These are phyloP conservation scores for Drosophila varians DNA, from an alignment of 1,140 invertebrate species.

Conservation along the genomic window DNA sequence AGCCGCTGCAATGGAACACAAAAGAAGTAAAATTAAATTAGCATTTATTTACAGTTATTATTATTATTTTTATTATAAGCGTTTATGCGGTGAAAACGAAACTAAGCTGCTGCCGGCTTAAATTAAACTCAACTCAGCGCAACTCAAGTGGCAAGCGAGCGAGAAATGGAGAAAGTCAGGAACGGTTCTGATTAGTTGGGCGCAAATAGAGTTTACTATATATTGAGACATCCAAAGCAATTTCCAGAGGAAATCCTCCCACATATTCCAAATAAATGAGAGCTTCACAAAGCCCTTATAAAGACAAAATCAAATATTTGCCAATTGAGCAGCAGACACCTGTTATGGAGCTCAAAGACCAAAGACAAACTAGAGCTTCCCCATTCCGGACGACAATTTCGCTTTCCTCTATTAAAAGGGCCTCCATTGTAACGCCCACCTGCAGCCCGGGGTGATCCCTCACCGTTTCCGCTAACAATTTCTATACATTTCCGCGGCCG, in stretches of 20 bases:
- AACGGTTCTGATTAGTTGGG: constrained; percentile 22
- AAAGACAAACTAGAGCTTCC: neutral
- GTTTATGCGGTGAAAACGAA: constrained; percentile 71
- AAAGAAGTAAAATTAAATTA: constrained; percentile 68
- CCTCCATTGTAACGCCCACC: constrained; percentile 30
- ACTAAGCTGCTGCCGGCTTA: constrained; percentile 25
- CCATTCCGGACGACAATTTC: neutral
- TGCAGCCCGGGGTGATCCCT: constrained; percentile 28
- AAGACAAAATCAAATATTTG: neutral
- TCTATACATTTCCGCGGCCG: constrained; percentile 59
- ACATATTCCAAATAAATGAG: neutral
- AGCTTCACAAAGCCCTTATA: neutral
- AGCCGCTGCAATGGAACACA: constrained; percentile 60
- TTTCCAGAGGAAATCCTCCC: too few relatives aligned
- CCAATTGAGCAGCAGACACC: neutral
- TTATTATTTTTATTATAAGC: constrained; percentile 62
- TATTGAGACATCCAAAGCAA: too few relatives aligned
- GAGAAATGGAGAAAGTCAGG: constrained; percentile 25
- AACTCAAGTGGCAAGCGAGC: constrained; percentile 55
- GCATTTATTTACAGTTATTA: constrained; percentile 72
- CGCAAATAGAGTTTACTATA: too few relatives aligned
- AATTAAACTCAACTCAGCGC: constrained; percentile 49
- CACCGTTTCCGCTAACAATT: constrained; percentile 60
- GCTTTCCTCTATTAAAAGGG: constrained; percentile 30
- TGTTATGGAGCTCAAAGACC: neutral